These are phyloP conservation scores for Eurytoma californica DNA, from an alignment of 2,888 invertebrate genomes.

Conservation along the genomic window DNA sequence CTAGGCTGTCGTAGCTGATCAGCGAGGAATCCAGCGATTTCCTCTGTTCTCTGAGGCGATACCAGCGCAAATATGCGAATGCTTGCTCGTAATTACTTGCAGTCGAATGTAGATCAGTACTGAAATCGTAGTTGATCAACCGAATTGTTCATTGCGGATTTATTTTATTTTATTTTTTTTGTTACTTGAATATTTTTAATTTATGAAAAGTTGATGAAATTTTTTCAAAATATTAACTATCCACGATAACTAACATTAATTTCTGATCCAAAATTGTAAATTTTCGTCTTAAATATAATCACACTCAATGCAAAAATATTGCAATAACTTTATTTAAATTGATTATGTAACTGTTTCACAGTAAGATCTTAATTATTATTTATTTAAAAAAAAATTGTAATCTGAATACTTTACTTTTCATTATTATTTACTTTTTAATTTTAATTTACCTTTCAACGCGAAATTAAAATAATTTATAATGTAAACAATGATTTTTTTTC, in stretches of 20 bases:
- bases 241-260: too few relatives aligned
- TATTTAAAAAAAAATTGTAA: too few relatives aligned
- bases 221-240: too few relatives aligned
- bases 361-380: not conserved
- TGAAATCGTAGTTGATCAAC: constrained; percentile 50
- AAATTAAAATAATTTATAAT: too few relatives aligned
- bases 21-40: constrained; percentile 57
- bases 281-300: not conserved
- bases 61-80: constrained; percentile 67
- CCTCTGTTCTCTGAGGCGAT: constrained; percentile 63
- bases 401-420: too few relatives aligned
- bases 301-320: not conserved
- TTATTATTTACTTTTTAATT: too few relatives aligned
- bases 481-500: too few relatives aligned
- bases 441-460: too few relatives aligned
- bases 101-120: constrained; percentile 59
- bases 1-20: constrained; percentile 12
- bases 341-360: too few relatives aligned
- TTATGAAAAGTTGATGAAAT: not conserved
- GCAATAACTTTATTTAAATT: too few relatives aligned
- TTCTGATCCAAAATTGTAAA: not conserved
- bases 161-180: not conserved
- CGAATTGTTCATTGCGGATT: not conserved
- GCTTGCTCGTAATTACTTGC: constrained; percentile 66
- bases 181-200: not conserved